Evolutionary conservation across 2,797 vertebrate genomes (phyloP).

Genomic region (Nyctalus aviator): DNA sequence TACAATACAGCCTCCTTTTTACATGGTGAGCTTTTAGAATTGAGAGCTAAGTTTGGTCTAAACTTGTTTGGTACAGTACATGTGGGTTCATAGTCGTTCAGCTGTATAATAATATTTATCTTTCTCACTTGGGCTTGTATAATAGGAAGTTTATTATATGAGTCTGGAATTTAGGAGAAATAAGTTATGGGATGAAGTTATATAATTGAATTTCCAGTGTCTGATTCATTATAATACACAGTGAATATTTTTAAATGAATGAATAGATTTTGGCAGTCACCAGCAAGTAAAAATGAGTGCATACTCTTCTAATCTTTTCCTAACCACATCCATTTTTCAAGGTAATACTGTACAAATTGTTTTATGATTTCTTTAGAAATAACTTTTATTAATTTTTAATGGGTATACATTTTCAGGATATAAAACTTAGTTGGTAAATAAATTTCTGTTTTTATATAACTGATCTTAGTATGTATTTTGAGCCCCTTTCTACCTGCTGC

Average conservation of each 20-base stretch:
- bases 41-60: not conserved
- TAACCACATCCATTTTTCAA: conserved; percentile 40
- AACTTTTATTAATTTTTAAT: conserved; percentile 32
- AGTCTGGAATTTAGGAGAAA: conserved; percentile 33
- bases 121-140: not conserved
- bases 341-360: not conserved
- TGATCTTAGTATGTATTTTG: conserved; percentile 25
- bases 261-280: conserved; percentile 43
- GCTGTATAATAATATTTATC: not conserved
- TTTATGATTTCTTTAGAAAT: conserved; percentile 40
- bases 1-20: not conserved
- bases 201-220: not conserved
- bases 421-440: conserved; percentile 43
- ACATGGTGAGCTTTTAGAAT: not conserved
- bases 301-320: conserved; percentile 5
- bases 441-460: conserved; percentile 44
- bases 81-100: not conserved
- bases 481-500: conserved; percentile 2
- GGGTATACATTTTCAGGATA: conserved; percentile 33
- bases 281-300: conserved; percentile 15
- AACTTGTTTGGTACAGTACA: not conserved
- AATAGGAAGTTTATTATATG: not conserved
- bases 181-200: not conserved
- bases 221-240: not conserved
- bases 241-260: not conserved